A percentile compares a stretch with the other conserved stretches of the same genome.
Conservation (phyloP, 1,140 invertebrate species). For the Agrypnia vestita region DNA sequence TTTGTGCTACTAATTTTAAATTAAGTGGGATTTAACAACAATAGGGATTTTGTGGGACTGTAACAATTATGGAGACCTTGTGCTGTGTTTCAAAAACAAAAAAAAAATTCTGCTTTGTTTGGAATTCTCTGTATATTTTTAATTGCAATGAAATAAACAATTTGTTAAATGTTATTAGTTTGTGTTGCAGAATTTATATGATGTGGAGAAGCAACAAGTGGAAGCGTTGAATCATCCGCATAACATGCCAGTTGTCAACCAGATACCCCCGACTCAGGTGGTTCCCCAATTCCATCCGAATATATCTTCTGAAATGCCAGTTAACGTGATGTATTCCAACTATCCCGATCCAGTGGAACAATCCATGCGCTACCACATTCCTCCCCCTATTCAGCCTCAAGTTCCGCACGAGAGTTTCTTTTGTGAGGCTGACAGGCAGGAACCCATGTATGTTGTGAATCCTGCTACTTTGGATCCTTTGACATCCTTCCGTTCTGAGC, state of each 20-base stretch:
- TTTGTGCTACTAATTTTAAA: too few species aligned
- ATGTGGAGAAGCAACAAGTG: conserved; percentile 8
- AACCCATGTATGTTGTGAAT: neutral
- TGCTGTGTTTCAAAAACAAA: too few species aligned
- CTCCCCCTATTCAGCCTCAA: neutral
- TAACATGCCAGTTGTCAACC: too few species aligned
- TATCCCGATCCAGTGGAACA: neutral
- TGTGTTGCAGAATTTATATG: neutral
- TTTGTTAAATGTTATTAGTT: neutral
- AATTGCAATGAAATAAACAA: too few species aligned
- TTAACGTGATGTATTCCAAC: neutral
- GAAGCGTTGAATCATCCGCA: neutral
- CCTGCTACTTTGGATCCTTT: too few species aligned
- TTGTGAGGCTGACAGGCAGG: neutral
- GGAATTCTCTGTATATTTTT: too few species aligned
- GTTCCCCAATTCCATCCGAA: neutral
- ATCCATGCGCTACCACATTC: neutral
- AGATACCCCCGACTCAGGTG: neutral
- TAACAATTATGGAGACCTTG: too few species aligned
- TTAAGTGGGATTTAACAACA: too few species aligned
- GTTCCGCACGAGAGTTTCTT: neutral
- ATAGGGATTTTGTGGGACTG: too few species aligned
- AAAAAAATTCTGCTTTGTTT: too few species aligned
- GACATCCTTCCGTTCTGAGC: too few species aligned
- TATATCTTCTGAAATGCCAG: neutral